Evolutionary conservation across 1,140 invertebrate species (phyloP), one percentile per base, ranked within the genome.

Genomic region (Drosophila parabipectinata): DNA sequence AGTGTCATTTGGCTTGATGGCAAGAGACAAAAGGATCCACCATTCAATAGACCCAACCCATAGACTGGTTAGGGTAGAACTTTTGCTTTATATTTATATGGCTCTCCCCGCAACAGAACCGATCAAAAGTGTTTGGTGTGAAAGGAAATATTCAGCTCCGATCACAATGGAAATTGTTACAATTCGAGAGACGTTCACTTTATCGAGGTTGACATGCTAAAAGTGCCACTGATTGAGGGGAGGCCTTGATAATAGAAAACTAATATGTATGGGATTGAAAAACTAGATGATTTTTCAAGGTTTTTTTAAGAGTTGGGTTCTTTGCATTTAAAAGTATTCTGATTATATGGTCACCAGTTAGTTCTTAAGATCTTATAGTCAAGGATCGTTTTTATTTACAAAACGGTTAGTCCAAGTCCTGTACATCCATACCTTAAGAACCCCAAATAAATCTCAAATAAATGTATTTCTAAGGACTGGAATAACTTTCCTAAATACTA

Each of bases 1-100:
- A 85, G 82, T 85, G 82, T 87, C 82, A 85, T 85, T 85, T 85
- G 64, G 77, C 53, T 68, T 72, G 52, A 79, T 68, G 61, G 62
- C 45, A 50, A 47, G 48, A 59, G 54, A 75, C 52, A 74, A 64
- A 73, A 56, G 63, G 72, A 57, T 66, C 59, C 69, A 72, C 58
- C 57, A 44, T 66, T 66, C 58, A 63, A 82, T 72, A 41, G 67
- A 47, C 72, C 56, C 50, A 76, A 41, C 45, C 57, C 44, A 21
- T 21, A 21, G 21, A 59, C 60, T 56, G 77, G 67, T 62, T 69
- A 64, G 68, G 81, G 77, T 66, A 64, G 55, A 80, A 77, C 50
- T 57, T 72, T 44, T 47, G 15, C 30, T 30, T 34, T 47, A 21
- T 61, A 21, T 64, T 21, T 3, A 21, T 47, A 21, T 48, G 37